Evolutionary conservation across 2,888 invertebrate species (phyloP).

Genomic region (Clusia tigrina): DNA sequence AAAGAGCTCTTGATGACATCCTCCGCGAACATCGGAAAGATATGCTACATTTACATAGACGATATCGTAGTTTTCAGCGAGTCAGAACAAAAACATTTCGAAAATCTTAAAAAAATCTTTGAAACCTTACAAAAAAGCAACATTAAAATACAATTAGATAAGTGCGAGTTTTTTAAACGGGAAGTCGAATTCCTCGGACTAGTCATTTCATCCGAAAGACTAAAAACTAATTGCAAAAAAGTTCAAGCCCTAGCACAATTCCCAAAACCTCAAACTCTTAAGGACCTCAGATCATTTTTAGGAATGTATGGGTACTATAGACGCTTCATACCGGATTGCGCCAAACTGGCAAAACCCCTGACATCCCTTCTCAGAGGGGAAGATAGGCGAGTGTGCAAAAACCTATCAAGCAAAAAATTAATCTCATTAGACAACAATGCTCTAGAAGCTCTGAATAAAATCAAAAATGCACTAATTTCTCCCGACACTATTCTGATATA

Average conservation of each 20-base stretch:
- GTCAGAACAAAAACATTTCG: not conserved
- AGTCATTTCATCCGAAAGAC: not conserved
- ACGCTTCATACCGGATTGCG: not conserved
- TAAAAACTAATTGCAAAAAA: not conserved
- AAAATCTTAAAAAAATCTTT: not conserved
- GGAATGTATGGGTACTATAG: not conserved
- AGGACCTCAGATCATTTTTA: no score
- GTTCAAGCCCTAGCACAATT: not conserved
- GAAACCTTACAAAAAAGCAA: not conserved
- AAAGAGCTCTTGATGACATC: not conserved
- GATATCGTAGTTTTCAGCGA: not conserved
- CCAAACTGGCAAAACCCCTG: no score
- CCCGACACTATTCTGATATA: not conserved
- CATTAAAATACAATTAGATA: no score
- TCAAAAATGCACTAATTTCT: not conserved
- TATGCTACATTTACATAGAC: not conserved
- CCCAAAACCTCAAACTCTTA: not conserved
- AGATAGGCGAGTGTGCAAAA: constrained; percentile 9
- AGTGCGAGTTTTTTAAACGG: no score
- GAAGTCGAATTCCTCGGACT: not conserved
- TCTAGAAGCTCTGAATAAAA: not conserved
- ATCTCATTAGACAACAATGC: not conserved
- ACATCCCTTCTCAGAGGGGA: not conserved
- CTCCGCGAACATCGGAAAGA: not conserved
- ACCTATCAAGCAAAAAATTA: not conserved